phyloP scores from a whole-genome alignment of 2,113 vertebrate genomes.

The Myanophis thanlyinensis region DNA sequence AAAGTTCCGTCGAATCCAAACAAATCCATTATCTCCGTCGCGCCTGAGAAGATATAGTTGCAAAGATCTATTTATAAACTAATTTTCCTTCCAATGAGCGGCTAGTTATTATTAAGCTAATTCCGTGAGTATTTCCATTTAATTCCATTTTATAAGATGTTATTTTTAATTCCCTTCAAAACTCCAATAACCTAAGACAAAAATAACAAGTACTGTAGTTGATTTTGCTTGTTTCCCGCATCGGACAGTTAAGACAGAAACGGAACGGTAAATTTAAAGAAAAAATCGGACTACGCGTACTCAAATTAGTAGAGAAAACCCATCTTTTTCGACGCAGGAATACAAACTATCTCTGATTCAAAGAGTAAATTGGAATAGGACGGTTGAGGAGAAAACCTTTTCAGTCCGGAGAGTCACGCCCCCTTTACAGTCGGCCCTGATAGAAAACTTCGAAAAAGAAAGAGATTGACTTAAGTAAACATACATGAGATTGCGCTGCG shows the following conservation, averaged over 20 bases:
- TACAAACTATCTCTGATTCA: neutral
- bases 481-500: neutral
- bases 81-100: neutral
- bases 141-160: neutral
- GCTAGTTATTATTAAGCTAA: neutral
- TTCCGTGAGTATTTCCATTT: neutral
- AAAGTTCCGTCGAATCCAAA: neutral
- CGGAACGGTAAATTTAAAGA: neutral
- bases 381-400: neutral
- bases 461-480: neutral
- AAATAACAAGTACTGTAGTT: neutral
- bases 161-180: neutral
- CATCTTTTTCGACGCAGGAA: neutral
- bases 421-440: neutral
- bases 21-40: neutral
- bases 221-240: neutral
- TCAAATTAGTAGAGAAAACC: neutral
- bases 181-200: neutral
- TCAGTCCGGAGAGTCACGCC: neutral
- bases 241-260: neutral
- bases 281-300: neutral
- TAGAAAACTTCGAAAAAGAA: neutral
- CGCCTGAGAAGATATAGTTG: neutral
- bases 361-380: neutral
- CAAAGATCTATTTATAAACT: neutral